Evolutionary conservation across 2,113 vertebrate genomes (phyloP).

Genomic region (Myxocyprinus asiaticus): DNA sequence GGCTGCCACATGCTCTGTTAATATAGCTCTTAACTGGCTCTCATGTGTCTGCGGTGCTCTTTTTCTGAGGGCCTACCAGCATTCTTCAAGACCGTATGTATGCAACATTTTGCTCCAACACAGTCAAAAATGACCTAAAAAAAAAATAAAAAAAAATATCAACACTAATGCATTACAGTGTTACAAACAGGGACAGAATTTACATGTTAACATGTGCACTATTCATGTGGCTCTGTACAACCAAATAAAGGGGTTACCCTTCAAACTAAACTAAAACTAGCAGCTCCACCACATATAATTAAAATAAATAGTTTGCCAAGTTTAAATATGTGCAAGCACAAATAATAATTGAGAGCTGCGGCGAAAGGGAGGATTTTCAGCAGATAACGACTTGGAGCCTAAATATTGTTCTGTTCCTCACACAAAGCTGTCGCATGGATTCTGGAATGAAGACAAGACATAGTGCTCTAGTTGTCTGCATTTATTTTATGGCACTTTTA

Average conservation of each 20-base stretch:
- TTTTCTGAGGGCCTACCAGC: constrained; percentile 7
- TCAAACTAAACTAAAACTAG: neutral
- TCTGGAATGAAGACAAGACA: no score
- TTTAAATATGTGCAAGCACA: no score
- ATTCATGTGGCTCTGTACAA: neutral
- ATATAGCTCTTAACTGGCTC: neutral
- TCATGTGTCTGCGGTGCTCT: neutral
- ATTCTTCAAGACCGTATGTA: constrained; percentile 26
- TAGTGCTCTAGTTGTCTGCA: no score
- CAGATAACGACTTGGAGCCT: no score
- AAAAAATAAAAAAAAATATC: no score
- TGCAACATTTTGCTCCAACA: neutral
- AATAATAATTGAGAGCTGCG: no score
- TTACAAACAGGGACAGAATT: neutral
- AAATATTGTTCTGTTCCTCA: no score
- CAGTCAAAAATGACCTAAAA: neutral
- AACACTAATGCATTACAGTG: neutral
- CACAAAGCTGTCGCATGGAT: no score
- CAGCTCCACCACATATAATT: no score
- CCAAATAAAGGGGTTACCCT: neutral
- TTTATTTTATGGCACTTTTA: no score
- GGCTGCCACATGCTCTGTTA: neutral
- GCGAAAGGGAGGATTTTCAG: no score
- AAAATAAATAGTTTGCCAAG: no score
- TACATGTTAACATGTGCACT: neutral